Conservation (phyloP, 2,888 invertebrate species). For the Drosophila subsilvestris region DNA sequence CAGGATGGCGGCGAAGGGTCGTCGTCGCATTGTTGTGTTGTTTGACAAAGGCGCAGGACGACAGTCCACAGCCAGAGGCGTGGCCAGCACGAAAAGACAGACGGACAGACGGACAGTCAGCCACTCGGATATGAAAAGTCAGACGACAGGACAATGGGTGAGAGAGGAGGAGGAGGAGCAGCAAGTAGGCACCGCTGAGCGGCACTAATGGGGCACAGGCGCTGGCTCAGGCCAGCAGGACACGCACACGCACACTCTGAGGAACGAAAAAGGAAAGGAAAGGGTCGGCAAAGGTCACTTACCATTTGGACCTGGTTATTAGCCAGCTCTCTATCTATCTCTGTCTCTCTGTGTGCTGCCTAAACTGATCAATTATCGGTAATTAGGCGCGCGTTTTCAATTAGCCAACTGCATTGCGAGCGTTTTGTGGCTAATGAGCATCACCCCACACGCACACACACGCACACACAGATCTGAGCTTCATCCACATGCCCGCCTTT, state of each 20-base stretch:
- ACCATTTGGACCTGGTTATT: constrained; percentile 30
- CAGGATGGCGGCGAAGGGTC: constrained; percentile 27
- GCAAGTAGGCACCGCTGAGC: constrained; percentile 39
- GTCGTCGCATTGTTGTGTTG: constrained; percentile 39
- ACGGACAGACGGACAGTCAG: background rate
- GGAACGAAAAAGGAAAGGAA: background rate
- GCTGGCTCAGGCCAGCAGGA: constrained; percentile 35
- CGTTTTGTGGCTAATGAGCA: constrained; percentile 46
- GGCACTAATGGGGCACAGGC: constrained; percentile 62
- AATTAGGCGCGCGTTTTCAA: constrained; percentile 56
- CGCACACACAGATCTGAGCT: background rate
- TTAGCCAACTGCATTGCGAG: constrained; percentile 50
- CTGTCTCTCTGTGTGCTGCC: constrained; percentile 1
- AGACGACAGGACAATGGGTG: background rate
- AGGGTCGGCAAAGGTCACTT: constrained; percentile 24
- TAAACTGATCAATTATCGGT: constrained; percentile 62
- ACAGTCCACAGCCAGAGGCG: constrained; percentile 7
- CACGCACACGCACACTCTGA: constrained; percentile 22
- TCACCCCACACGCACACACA: constrained; percentile 14
- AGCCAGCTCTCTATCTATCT: constrained; percentile 27
- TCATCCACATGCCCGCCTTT: background rate
- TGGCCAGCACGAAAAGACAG: background rate
- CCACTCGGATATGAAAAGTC: background rate
- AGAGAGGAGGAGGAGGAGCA: too few species aligned
- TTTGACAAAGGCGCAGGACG: constrained; percentile 45